Evolutionary conservation across 2,888 invertebrate genomes (phyloP).

Genomic region (Ectemnius lituratus): DNA sequence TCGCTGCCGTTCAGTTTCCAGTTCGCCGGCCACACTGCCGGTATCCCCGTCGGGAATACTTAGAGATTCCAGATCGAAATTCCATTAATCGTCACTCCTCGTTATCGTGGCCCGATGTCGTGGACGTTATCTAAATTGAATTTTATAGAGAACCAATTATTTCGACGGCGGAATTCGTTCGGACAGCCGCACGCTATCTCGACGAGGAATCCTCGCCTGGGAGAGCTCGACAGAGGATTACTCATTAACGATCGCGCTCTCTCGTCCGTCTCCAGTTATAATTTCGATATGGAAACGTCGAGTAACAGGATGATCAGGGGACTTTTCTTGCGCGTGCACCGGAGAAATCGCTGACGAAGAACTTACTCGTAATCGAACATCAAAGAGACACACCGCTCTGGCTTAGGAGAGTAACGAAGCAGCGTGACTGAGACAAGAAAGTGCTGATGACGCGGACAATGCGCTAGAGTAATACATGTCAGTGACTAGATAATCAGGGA

Average conservation of each 20-base stretch:
- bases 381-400: constrained; percentile 33
- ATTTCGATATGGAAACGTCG: too few species aligned
- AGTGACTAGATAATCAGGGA: constrained; percentile 33
- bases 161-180: constrained; percentile 1
- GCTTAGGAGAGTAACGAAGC: constrained; percentile 30
- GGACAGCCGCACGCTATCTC: too few species aligned
- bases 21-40: constrained; percentile 15
- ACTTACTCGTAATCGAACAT: constrained; percentile 26
- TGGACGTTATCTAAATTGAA: constrained; percentile 31
- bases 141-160: constrained; percentile 20
- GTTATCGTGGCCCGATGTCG: constrained; percentile 25
- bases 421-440: neutral
- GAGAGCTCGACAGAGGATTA: too few species aligned
- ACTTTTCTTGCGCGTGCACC: constrained; percentile 1
- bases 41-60: constrained; percentile 40
- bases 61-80: constrained; percentile 41
- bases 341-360: constrained; percentile 10
- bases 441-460: too few species aligned
- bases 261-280: too few species aligned
- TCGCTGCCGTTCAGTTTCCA: constrained; percentile 30
- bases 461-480: constrained; percentile 1
- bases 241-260: too few species aligned
- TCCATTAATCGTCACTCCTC: constrained; percentile 36
- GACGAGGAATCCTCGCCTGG: too few species aligned
- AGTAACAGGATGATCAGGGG: too few species aligned